Conservation (phyloP, 2,797 vertebrate genomes). For the Spheniscus humboldti region DNA sequence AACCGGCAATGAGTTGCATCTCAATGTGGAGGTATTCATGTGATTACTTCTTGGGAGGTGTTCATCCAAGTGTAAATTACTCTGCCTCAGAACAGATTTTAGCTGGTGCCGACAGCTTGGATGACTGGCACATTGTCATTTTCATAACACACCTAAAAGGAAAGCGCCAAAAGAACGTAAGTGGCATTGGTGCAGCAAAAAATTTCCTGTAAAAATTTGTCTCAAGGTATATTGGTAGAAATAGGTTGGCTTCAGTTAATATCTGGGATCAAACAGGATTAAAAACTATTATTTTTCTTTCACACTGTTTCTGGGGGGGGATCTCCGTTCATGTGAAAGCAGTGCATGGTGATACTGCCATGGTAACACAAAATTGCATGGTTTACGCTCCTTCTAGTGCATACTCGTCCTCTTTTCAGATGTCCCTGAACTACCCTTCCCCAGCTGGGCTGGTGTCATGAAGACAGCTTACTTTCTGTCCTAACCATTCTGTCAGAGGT, state of each 20-base stretch:
- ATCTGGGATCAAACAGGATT: neutral
- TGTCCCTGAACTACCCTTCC: neutral
- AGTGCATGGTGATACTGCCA: neutral
- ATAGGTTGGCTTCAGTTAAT: conserved; percentile 49
- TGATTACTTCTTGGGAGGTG: conserved; percentile 70
- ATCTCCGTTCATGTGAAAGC: neutral
- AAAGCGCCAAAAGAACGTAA: conserved; percentile 73
- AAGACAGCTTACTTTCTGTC: neutral
- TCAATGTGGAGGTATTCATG: conserved; percentile 65
- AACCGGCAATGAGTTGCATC: conserved; percentile 40
- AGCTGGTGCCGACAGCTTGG: conserved; percentile 72
- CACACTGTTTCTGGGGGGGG: neutral
- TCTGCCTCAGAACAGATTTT: conserved; percentile 72
- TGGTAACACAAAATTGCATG: neutral
- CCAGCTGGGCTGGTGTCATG: neutral
- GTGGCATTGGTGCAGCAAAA: conserved; percentile 40
- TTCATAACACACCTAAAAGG: conserved; percentile 76
- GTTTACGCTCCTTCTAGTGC: neutral
- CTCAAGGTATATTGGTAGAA: conserved; percentile 38
- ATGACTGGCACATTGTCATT: conserved; percentile 80
- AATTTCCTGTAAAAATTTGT: conserved; percentile 45
- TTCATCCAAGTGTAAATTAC: conserved; percentile 77
- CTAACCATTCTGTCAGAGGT: neutral
- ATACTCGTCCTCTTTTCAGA: neutral
- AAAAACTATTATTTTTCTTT: neutral